A percentile compares a stretch with the other conserved stretches of the same genome.
Conservation (phyloP, 2,797 vertebrate genomes). For the Glossophaga mutica region DNA sequence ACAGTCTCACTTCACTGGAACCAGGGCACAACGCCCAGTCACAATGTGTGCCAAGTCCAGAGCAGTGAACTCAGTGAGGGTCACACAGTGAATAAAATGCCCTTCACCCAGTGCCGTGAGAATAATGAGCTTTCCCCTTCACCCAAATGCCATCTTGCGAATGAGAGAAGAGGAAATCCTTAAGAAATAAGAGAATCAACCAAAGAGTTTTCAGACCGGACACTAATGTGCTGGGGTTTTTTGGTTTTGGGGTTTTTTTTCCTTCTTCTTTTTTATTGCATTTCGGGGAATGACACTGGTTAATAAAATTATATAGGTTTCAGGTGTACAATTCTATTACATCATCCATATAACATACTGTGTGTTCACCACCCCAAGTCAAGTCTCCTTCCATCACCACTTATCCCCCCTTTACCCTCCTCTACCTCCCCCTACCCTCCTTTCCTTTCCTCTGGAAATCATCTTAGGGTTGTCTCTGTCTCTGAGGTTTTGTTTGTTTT, state of each 20-base stretch:
- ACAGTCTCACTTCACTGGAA: conserved; percentile 7
- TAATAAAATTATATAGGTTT: neutral
- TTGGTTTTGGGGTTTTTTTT: too few species aligned
- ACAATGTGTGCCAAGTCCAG: conserved; percentile 6
- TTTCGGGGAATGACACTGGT: neutral
- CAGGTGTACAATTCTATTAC: neutral
- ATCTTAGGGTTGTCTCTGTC: too few species aligned
- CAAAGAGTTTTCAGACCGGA: neutral
- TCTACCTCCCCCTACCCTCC: neutral
- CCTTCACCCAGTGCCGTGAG: neutral
- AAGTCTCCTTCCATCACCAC: neutral
- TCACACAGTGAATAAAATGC: conserved; percentile 1
- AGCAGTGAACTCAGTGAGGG: neutral
- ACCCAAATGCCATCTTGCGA: neutral
- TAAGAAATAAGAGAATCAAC: neutral
- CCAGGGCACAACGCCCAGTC: conserved; percentile 31
- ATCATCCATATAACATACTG: neutral
- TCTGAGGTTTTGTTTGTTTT: neutral
- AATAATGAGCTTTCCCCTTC: neutral
- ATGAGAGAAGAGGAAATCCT: neutral
- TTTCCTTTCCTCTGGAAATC: neutral
- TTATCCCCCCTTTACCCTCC: neutral
- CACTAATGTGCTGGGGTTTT: neutral
- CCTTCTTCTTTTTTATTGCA: neutral
- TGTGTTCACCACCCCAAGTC: neutral